Percentiles rank a stretch among this genome's conserved stretches.
Conservation (phyloP, 2,888 invertebrate genomes). For the Pinctada fucata region DNA sequence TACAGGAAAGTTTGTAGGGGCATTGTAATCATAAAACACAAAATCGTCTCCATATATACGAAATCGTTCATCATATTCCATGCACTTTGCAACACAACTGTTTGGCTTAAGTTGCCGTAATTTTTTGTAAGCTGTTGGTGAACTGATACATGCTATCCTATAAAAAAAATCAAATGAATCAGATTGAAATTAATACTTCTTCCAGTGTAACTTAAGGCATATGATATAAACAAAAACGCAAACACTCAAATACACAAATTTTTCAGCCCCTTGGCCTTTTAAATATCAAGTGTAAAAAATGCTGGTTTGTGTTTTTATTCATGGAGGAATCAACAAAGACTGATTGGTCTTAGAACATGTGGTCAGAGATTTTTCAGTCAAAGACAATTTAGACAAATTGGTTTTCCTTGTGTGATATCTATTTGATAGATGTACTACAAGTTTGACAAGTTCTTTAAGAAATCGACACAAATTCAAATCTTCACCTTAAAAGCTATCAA, state of each 20-base stretch:
- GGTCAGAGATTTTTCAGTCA: neutral
- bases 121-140: conserved; percentile 88
- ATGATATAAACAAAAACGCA: neutral
- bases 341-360: neutral
- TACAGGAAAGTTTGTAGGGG: conserved; percentile 83
- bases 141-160: conserved; percentile 89
- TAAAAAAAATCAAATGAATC: conserved; percentile 28
- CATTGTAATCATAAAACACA: conserved; percentile 91
- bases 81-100: conserved; percentile 67
- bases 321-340: too few species aligned
- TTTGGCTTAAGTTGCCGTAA: conserved; percentile 67
- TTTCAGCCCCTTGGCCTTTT: neutral
- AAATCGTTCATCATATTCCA: conserved; percentile 93
- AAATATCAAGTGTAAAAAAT: neutral
- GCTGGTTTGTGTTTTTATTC: too few species aligned
- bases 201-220: neutral
- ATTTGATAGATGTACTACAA: too few species aligned
- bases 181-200: neutral
- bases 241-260: too few species aligned
- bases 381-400: neutral
- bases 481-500: too few species aligned
- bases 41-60: conserved; percentile 87
- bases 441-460: too few species aligned
- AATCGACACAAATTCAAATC: too few species aligned
- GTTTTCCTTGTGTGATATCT: too few species aligned